Evolutionary conservation across 2,797 vertebrate species (phyloP).

Genomic region (Pangasius larnaudii): DNA sequence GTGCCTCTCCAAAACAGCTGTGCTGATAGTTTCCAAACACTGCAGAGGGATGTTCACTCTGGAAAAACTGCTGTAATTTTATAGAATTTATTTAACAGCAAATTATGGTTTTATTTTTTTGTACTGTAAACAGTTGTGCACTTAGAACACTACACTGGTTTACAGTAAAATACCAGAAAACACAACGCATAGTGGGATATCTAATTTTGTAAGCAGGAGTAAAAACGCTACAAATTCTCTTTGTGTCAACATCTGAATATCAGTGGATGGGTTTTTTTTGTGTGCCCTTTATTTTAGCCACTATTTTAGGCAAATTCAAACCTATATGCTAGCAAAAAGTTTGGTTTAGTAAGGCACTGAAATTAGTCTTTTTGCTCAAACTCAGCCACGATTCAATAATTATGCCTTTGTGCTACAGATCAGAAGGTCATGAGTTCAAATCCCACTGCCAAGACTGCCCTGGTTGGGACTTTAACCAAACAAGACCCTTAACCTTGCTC

Average conservation of each 20-base stretch:
- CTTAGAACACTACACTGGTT: neutral
- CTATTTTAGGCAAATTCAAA: neutral
- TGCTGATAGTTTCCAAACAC: conserved; percentile 34
- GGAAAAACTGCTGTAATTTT: neutral
- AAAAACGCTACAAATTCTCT: neutral
- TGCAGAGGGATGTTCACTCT: neutral
- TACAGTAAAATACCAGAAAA: neutral
- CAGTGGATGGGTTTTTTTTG: neutral
- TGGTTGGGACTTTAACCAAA: neutral
- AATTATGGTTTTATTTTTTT: neutral
- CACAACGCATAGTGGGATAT: neutral
- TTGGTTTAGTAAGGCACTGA: neutral
- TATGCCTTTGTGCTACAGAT: neutral
- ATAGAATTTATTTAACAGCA: neutral
- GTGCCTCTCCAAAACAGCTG: conserved; percentile 44
- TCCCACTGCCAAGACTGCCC: neutral
- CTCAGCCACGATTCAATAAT: neutral
- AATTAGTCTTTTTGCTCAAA: neutral
- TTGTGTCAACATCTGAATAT: neutral
- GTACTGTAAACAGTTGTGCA: no score
- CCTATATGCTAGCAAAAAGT: neutral
- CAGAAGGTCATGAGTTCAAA: neutral
- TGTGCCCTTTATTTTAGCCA: neutral
- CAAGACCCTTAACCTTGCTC: neutral
- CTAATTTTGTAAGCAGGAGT: neutral